Base-by-base conservation (phyloP, 2,797 vertebrate species). In the Schizothorax lantsangensis region DNA sequence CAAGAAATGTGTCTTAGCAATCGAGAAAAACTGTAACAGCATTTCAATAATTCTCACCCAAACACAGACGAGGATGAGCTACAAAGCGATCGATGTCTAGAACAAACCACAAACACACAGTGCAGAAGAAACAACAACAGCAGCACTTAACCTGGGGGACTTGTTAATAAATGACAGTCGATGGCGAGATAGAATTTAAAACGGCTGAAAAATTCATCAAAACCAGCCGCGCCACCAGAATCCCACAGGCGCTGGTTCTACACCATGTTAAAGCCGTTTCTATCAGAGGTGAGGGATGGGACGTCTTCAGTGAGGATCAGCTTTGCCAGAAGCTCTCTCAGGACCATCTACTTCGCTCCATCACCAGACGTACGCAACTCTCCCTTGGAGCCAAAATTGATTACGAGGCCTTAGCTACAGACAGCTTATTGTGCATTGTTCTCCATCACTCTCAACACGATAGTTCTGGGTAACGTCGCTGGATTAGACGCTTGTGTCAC, bases 321-420 rank as follows among this genome's bases (percentile, higher is more conserved):
- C 73, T 87, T 80, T 82, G 54, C 84, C 78, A 40, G 71, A 26
- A 81, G 83, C 79, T 45, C 84, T 86, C 81, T 45, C n/a, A 87
- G 52, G 75, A 84, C 54, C 57, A 49, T 79, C 81, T 73, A 47
- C 40, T 52, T 38, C 45, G 30, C 79, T 79, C 79, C 45, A 82
- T 86, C 79, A 79, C 40, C 40, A 80, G 59, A 75, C 15, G 49
- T 19, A 87, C 21, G 62, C 40, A 81, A 9, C 49, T 47, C 49
- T 68, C 87, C 57, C 85, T 49, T 6, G 17, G 72, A 85, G 86
- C 5, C n/a, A 40, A 23, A 82, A 89, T 88, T 85, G 87, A 91
- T 91, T 80, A 83, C 17, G 30, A 83, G 80, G 87, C 78, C 75
- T 89, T 80, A 85, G 83, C 78, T 79, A 78, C 84, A 86, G 86